phyloP scores from a whole-genome alignment of 2,797 vertebrate species.

The Channa striata region DNA sequence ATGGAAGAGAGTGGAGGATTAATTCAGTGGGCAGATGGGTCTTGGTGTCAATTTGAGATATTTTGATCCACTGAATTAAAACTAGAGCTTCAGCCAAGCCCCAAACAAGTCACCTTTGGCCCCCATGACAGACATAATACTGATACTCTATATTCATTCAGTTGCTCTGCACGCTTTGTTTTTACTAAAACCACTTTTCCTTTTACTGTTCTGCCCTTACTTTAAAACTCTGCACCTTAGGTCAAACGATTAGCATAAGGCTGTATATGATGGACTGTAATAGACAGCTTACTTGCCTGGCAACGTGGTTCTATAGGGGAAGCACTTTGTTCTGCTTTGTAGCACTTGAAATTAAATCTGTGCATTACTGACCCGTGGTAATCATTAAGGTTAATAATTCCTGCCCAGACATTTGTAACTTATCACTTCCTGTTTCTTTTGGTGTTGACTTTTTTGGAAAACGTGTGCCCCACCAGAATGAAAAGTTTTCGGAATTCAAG shows the following conservation, averaged over 20 bases:
- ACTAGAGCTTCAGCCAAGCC: slow-evolving; percentile 79
- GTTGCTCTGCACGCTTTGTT: slow-evolving; percentile 72
- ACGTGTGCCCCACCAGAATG: slow-evolving; percentile 48
- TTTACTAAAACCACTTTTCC: slow-evolving; percentile 67
- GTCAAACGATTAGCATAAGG: slow-evolving; percentile 73
- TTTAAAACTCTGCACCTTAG: slow-evolving; percentile 72
- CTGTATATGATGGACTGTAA: slow-evolving; percentile 48
- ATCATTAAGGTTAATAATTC: slow-evolving; percentile 75
- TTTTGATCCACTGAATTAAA: slow-evolving; percentile 84
- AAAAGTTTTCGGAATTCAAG: slow-evolving; percentile 62
- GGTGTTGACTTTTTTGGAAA: slow-evolving; percentile 40
- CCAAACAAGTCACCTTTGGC: slow-evolving; percentile 81
- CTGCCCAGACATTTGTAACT: slow-evolving; percentile 65
- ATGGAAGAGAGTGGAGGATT: slow-evolving; percentile 84
- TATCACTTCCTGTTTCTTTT: slow-evolving; percentile 57
- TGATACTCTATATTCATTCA: slow-evolving; percentile 74
- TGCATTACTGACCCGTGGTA: slow-evolving; percentile 72
- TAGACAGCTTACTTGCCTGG: slow-evolving; percentile 59
- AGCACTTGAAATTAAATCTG: slow-evolving; percentile 61
- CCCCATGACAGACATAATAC: slow-evolving; percentile 77
- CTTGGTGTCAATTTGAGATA: slow-evolving; percentile 86
- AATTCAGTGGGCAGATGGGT: slow-evolving; percentile 86
- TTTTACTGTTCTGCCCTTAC: slow-evolving; percentile 66
- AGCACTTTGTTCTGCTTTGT: slow-evolving; percentile 42
- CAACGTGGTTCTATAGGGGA: slow-evolving; percentile 28